Base-by-base conservation (phyloP, 2,113 vertebrate species). In the Ammodytes dubius region DNA sequence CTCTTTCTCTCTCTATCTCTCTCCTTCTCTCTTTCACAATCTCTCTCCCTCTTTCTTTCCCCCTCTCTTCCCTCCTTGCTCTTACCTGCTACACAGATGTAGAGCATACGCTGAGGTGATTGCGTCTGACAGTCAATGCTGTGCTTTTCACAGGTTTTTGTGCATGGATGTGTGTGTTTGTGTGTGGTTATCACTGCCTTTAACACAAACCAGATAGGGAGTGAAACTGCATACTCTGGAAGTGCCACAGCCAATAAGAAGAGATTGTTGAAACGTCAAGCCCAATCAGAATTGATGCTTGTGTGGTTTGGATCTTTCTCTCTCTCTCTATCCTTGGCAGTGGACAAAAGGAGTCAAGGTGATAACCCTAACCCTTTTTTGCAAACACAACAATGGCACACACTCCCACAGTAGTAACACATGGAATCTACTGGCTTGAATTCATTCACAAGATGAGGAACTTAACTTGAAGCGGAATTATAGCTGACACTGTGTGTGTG, bases 161-260 rank as follows among this genome's bases (percentile, higher is more conserved):
- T 63, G 65, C 70, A 76, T 2, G 57, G 27, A 49, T 64, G 54
- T 74, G 65, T 47, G 63, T 15, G 67, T 83, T 58, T 75, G 80
- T 70, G 53, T 83, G 79, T 70, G 58, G 74, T 86, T 82, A 73
- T 87, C 74, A 47, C 50, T 67, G 65, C 70, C 27, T 79, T 87
- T 68, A 85, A 79, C 77, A 81, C 65, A 69, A 52, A 77, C 82
- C 86, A 85, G 74, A 89, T 85, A 88, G 69, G 70, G 70, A 87
- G 84, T 80, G 71, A 92, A 88, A 86, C 81, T 69, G 72, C 79
- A 74, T 61, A 78, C 80, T 69, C 75, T 74, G 70, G 53, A 87
- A 81, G 86, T 91, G 91, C 81, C 88, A 88, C 14, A 61, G 76
- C 89, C 88, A 90, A 88, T 90, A 49, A 91, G 75, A 87, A 81